Percentiles rank a stretch among this genome's conserved stretches.
phyloP scores from a whole-genome alignment of 2,113 vertebrate genomes.

The Phrynosoma platyrhinos region DNA sequence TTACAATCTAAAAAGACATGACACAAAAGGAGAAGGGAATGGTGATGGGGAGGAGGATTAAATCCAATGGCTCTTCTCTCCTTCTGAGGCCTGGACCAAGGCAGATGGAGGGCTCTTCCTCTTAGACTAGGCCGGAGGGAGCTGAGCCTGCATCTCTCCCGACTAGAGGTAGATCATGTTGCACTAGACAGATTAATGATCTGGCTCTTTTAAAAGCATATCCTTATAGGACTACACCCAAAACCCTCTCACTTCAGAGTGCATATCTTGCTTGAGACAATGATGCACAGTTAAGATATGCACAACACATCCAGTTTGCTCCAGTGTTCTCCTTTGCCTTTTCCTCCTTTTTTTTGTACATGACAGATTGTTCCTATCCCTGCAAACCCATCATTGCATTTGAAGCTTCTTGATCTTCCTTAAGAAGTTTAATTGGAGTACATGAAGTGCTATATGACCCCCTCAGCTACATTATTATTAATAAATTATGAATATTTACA shows the following conservation, averaged over 20 bases:
- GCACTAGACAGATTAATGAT: too few relatives aligned
- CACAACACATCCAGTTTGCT: not conserved
- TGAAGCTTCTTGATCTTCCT: not conserved
- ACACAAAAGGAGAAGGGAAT: too few relatives aligned
- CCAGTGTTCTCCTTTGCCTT: not conserved
- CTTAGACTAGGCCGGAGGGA: too few relatives aligned
- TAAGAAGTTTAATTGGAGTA: slow-evolving; percentile 3
- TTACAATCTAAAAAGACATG: too few relatives aligned
- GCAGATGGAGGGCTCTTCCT: too few relatives aligned
- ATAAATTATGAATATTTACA: slow-evolving; percentile 62
- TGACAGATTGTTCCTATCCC: not conserved
- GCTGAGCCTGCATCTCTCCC: too few relatives aligned
- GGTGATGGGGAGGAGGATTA: too few relatives aligned
- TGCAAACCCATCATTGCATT: rapidly evolving
- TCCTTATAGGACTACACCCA: too few relatives aligned
- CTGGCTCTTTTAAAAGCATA: too few relatives aligned
- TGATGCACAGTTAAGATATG: not conserved
- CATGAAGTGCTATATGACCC: slow-evolving; percentile 17
- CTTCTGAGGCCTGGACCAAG: too few relatives aligned
- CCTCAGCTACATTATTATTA: slow-evolving; percentile 40
- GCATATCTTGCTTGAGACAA: not conserved
- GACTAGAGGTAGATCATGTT: too few relatives aligned
- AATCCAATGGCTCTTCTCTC: too few relatives aligned
- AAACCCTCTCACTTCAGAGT: not conserved
- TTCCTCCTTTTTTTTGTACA: not conserved